These are phyloP conservation scores for Troides helena DNA, from an alignment of 2,888 invertebrate species.

Conservation along the genomic window DNA sequence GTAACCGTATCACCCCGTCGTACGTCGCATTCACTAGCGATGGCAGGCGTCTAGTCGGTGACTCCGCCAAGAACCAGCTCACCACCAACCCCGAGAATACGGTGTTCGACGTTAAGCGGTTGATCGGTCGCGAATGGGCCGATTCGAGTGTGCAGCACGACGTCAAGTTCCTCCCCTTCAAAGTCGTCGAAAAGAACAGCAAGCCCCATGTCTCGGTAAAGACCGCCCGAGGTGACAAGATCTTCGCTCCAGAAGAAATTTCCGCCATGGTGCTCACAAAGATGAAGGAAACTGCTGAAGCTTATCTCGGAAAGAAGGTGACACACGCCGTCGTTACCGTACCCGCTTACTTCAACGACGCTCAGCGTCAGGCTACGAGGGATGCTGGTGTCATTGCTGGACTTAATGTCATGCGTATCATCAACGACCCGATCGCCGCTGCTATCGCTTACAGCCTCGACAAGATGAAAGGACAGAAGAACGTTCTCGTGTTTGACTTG, in stretches of 20 bases:
- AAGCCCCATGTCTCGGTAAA: slow-evolving; percentile 96
- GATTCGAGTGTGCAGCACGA: slow-evolving; percentile 96
- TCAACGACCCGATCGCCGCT: slow-evolving; percentile 98
- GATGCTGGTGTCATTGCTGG: slow-evolving; percentile 98
- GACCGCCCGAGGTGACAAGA: slow-evolving; percentile 90
- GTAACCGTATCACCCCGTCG: slow-evolving; percentile 98
- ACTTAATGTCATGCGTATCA: slow-evolving; percentile 95
- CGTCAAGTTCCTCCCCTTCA: slow-evolving; percentile 98
- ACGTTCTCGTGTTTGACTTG: slow-evolving; percentile 98
- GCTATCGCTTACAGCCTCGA: slow-evolving; percentile 98
- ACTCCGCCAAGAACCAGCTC: slow-evolving; percentile 99
- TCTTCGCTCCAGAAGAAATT: slow-evolving; percentile 98
- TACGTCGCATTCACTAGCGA: slow-evolving; percentile 98
- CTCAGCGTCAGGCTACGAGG: slow-evolving; percentile 99
- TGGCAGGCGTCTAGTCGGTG: slow-evolving; percentile 97
- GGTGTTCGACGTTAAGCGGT: slow-evolving; percentile 98
- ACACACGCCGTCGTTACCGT: slow-evolving; percentile 93
- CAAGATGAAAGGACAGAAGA: slow-evolving; percentile 98
- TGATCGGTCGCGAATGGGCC: slow-evolving; percentile 97
- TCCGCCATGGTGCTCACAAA: slow-evolving; percentile 99
- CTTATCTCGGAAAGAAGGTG: slow-evolving; percentile 95
- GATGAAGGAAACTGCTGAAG: slow-evolving; percentile 99
- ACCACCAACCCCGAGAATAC: slow-evolving; percentile 99
- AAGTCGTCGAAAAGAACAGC: slow-evolving; percentile 93
- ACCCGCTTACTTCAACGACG: slow-evolving; percentile 99